Conservation (phyloP, 2,888 invertebrate genomes). For the Allophyes oxyacanthae region DNA sequence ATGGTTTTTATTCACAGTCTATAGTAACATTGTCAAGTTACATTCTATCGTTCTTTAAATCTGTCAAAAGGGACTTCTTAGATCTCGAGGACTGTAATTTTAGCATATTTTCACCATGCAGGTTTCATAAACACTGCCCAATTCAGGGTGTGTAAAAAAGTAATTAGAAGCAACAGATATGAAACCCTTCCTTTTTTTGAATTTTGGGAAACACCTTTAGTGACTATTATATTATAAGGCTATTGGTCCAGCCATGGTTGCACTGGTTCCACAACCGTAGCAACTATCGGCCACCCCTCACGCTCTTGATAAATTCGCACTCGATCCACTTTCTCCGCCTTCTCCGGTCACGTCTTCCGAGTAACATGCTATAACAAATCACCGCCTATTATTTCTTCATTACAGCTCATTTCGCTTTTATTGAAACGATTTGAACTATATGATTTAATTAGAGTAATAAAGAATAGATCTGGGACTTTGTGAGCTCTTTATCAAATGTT, state of each 20-base stretch:
- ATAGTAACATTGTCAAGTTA: too few species aligned
- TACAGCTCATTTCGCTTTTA: slow-evolving; percentile 43
- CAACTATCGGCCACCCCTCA: slow-evolving; percentile 57
- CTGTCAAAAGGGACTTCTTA: too few species aligned
- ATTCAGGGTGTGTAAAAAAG: too few species aligned
- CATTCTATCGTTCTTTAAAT: too few species aligned
- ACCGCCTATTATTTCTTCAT: slow-evolving; percentile 52
- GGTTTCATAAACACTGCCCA: too few species aligned
- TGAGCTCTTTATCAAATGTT: slow-evolving; percentile 21
- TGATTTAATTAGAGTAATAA: slow-evolving; percentile 42
- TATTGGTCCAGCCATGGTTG: slow-evolving; percentile 5
- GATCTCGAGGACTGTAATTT: too few species aligned
- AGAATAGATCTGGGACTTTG: neutral
- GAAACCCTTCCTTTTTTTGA: too few species aligned
- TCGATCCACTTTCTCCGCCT: slow-evolving; percentile 79
- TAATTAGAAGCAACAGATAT: too few species aligned
- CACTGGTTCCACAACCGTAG: slow-evolving; percentile 24
- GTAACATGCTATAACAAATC: slow-evolving; percentile 59
- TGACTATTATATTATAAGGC: too few species aligned
- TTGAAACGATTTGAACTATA: slow-evolving; percentile 41
- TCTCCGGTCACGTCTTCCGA: slow-evolving; percentile 72
- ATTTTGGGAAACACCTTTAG: too few species aligned
- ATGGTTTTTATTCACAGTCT: too few species aligned
- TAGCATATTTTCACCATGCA: too few species aligned
- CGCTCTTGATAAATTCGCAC: slow-evolving; percentile 70